A percentile compares a stretch with the other conserved stretches of the same genome.
Conservation (phyloP, 2,113 vertebrate species). For the Leptobrachium ailaonicum region DNA sequence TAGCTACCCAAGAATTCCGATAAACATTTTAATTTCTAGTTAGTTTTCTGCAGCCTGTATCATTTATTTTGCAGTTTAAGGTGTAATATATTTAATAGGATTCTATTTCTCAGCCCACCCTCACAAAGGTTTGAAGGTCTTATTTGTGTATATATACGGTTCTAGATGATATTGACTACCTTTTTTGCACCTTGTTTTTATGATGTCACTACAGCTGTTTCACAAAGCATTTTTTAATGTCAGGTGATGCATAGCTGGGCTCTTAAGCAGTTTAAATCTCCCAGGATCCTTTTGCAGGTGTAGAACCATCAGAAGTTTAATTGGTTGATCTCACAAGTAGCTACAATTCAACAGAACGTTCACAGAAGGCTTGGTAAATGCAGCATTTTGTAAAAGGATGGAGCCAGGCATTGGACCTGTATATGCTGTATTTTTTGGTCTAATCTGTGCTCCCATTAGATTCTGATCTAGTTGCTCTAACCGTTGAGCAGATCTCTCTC, state of each 20-base stretch:
- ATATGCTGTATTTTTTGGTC: too few relatives aligned
- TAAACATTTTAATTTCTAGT: not conserved
- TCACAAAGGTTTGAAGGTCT: conserved; percentile 20
- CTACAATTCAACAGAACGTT: too few relatives aligned
- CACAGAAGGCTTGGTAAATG: too few relatives aligned
- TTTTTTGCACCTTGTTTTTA: conserved; percentile 42
- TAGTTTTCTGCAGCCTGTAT: not conserved
- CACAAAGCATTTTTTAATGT: conserved; percentile 22
- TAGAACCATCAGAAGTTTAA: too few relatives aligned
- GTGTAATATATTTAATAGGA: conserved; percentile 22
- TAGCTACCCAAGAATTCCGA: not conserved
- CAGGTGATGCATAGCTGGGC: not conserved
- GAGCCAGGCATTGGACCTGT: too few relatives aligned
- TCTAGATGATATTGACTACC: conserved; percentile 22
- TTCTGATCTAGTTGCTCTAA: too few relatives aligned
- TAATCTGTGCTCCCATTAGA: too few relatives aligned
- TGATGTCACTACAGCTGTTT: conserved; percentile 49
- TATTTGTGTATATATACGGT: conserved; percentile 47
- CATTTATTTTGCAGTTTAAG: not conserved
- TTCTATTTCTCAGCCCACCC: not conserved
- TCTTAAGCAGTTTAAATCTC: too few relatives aligned
- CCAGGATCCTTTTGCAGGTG: too few relatives aligned
- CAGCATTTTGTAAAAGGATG: too few relatives aligned
- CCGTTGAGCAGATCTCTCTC: too few relatives aligned
- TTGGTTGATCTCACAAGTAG: too few relatives aligned